Evolutionary conservation across 2,797 vertebrate genomes (phyloP).

Genomic region (Chelmon rostratus): DNA sequence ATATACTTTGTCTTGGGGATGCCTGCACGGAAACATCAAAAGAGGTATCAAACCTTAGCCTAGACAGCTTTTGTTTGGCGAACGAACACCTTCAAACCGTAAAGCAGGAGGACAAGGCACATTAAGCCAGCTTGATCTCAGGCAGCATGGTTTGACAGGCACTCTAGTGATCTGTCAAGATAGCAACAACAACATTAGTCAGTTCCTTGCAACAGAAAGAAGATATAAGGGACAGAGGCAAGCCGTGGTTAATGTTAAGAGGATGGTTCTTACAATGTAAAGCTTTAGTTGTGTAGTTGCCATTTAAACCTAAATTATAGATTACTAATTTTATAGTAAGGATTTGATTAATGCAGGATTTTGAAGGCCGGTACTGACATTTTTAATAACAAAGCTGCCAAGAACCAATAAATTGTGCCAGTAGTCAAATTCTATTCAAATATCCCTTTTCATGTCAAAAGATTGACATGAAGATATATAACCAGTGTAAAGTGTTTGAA

Average conservation of each 20-base stretch:
- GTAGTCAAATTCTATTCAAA: constrained; percentile 17
- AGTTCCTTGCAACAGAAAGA: constrained; percentile 33
- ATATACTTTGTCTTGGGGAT: constrained; percentile 42
- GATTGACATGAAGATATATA: constrained; percentile 14
- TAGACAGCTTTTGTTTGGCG: constrained; percentile 51
- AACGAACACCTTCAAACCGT: constrained; percentile 44
- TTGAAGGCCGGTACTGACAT: background rate
- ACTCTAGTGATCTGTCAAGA: constrained; percentile 59
- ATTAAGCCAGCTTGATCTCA: constrained; percentile 67
- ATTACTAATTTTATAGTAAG: constrained; percentile 3
- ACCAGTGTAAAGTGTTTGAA: constrained; percentile 4
- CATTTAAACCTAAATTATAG: constrained; percentile 4
- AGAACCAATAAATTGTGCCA: constrained; percentile 9
- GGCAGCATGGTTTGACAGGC: constrained; percentile 63
- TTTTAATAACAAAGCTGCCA: background rate
- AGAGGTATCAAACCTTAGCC: constrained; percentile 33
- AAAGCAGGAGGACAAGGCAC: constrained; percentile 49
- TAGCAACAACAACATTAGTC: constrained; percentile 60
- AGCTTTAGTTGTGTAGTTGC: background rate
- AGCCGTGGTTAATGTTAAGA: constrained; percentile 17
- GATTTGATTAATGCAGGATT: constrained; percentile 8
- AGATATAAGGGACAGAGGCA: constrained; percentile 41
- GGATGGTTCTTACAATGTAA: background rate
- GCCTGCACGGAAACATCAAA: constrained; percentile 54
- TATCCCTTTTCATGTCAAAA: background rate